Percentiles rank a stretch among this genome's conserved stretches.
Evolutionary conservation across 2,888 invertebrate genomes (phyloP).

Genomic region (Strigamia crassipes): DNA sequence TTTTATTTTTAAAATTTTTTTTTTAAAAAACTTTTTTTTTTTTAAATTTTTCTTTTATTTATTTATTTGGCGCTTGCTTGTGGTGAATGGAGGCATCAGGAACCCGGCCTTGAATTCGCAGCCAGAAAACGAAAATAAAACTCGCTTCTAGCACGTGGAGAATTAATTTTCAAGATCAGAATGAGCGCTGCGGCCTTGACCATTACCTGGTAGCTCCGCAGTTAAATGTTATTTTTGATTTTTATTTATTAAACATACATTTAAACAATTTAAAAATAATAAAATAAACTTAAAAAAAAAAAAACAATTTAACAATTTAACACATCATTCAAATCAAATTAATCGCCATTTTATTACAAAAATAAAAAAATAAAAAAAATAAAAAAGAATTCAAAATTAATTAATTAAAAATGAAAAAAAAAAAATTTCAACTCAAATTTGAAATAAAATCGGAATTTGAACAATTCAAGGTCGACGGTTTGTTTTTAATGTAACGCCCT

Average conservation of each 20-base stretch:
- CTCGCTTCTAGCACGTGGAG: slow-evolving; percentile 18
- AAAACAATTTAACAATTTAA: background rate
- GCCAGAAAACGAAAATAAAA: slow-evolving; percentile 33
- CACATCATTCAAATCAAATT: too few species aligned
- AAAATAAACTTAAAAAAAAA: background rate
- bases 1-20: background rate
- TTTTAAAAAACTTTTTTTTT: background rate
- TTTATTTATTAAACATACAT: background rate
- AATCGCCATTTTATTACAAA: too few species aligned
- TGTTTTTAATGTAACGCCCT: slow-evolving; percentile 18
- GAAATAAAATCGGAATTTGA: background rate
- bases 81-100: slow-evolving; percentile 31
- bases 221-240: slow-evolving; percentile 9
- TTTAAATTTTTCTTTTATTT: background rate
- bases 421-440: background rate
- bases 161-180: slow-evolving; percentile 37
- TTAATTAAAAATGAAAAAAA: background rate
- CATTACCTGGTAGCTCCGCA: slow-evolving; percentile 23
- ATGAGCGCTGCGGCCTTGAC: slow-evolving; percentile 22
- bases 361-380: background rate
- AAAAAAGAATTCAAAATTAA: background rate
- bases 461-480: slow-evolving; percentile 5
- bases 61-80: slow-evolving; percentile 10
- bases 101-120: slow-evolving; percentile 6
- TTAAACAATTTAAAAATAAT: background rate